Base-by-base conservation (phyloP, 1,140 invertebrate species). In the Leptinotarsa undecemlineata region DNA sequence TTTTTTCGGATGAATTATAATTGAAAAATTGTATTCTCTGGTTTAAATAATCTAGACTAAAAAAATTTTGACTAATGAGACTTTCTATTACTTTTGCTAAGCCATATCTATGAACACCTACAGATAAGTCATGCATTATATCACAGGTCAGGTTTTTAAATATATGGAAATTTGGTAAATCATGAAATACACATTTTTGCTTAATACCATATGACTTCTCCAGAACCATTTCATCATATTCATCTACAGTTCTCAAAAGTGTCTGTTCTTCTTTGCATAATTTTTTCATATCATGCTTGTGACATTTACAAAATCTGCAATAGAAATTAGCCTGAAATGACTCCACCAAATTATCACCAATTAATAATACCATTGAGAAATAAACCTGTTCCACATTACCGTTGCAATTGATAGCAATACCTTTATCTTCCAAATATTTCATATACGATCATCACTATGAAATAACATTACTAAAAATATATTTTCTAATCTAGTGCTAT, bases 261-360 rank as follows among this genome's bases (percentile, higher is more conserved):
- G 15, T 21, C 23, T 20, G 62, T 20, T 64, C 20, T 64, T 64
- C 62, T n/a, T 1, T 64, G 23, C 26, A 26, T 26, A 26, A 6
- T 64, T 21, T 26, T 26, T 26, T 26, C 26, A 26, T 26, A 26
- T 26, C 26, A 26, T 26, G 26, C 26, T 26, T 26, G 26, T 26
- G 26, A 26, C 71, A 73, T 48, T 70, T 75, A 75, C 84, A 85
- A 77, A 82, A 81, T 72, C 80, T 71, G 76, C 82, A 84, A 68
- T 76, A 81, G 69, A 74, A 72, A 68, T 72, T 78, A 11, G 77
- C 62, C 33, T 74, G 74, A 74, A 85, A 84, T 71, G 73, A 79
- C 74, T 81, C 79, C 26, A 51, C 80, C 60, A 85, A 76, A 72
- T 85, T 86, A 72, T 86, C 84, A 15, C 83, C 84, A 19, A 26